A percentile compares a stretch with the other conserved stretches of the same genome.
Conservation (phyloP, 2,888 invertebrate genomes). For the Salticus scenicus region DNA sequence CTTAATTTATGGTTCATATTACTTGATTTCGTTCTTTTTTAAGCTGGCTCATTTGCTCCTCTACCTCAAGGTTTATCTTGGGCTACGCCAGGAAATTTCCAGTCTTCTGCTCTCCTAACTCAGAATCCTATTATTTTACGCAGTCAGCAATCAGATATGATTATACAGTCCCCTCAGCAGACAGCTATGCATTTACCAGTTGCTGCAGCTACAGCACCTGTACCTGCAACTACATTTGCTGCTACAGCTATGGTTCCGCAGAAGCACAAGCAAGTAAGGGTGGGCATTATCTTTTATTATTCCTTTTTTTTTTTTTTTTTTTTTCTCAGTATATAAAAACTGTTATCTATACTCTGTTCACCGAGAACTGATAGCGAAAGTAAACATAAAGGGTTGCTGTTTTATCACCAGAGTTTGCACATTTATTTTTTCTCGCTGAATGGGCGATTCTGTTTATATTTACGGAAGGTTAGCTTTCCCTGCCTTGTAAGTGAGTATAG, state of each 20-base stretch:
- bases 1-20: too few species aligned
- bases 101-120: conserved; percentile 81
- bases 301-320: too few species aligned
- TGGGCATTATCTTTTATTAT: neutral
- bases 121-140: conserved; percentile 89
- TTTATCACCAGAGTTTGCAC: too few species aligned
- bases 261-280: conserved; percentile 64
- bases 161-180: conserved; percentile 84
- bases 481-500: too few species aligned
- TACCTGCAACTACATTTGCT: conserved; percentile 52
- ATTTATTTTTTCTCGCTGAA: too few species aligned
- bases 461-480: too few species aligned
- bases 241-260: conserved; percentile 20
- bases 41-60: conserved; percentile 74
- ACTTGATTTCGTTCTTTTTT: too few species aligned
- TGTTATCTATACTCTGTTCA: too few species aligned
- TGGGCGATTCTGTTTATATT: too few species aligned
- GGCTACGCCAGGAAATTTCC: conserved; percentile 79
- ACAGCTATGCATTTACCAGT: conserved; percentile 60
- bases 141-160: conserved; percentile 86
- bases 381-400: too few species aligned
- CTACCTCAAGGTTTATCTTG: conserved; percentile 84
- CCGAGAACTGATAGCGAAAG: too few species aligned
- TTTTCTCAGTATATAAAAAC: too few species aligned
- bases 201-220: conserved; percentile 46